Evolutionary conservation across 2,797 vertebrate species (phyloP).

Genomic region (Sebastes melanostomus): DNA sequence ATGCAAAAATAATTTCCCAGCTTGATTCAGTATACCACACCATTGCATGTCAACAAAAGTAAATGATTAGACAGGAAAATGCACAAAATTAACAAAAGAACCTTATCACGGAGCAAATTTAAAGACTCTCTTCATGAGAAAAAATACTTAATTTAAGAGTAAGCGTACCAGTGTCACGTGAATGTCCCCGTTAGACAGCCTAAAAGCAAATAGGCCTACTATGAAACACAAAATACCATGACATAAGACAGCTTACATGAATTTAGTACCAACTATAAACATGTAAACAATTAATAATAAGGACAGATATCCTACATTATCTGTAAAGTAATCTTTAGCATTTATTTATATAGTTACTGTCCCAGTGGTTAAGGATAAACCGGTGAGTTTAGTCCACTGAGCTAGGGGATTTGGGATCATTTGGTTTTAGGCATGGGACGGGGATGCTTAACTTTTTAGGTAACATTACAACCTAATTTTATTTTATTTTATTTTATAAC

Average conservation of each 20-base stretch:
- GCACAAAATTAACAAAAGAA: neutral
- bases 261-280: neutral
- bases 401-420: constrained; percentile 16
- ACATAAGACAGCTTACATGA: neutral
- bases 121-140: neutral
- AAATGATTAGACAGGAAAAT: neutral
- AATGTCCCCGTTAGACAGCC: neutral
- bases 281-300: neutral
- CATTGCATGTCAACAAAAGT: neutral
- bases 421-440: constrained; percentile 2
- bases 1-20: neutral
- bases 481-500: no score
- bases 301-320: neutral
- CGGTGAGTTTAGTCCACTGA: neutral
- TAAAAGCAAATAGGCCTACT: neutral
- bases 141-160: no score
- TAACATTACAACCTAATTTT: neutral
- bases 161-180: neutral
- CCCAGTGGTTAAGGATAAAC: neutral
- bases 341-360: neutral
- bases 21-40: neutral
- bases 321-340: neutral
- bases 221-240: neutral
- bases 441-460: constrained; percentile 28
- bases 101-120: neutral